These are phyloP conservation scores for Rhipidura dahli DNA, from an alignment of 2,113 vertebrate species.

Conservation along the genomic window DNA sequence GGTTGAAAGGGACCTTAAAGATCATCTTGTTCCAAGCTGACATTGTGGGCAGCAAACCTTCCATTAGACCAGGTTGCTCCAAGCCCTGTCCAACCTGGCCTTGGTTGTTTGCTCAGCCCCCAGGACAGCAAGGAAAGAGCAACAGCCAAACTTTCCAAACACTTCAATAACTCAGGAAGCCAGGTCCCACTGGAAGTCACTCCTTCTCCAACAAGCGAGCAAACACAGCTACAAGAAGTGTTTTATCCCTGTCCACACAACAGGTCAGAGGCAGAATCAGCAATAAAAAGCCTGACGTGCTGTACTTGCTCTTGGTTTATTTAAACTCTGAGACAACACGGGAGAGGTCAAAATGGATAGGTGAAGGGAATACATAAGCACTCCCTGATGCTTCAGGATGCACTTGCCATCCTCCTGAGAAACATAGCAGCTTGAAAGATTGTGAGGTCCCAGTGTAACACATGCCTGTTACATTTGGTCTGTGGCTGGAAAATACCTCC, in stretches of 20 bases:
- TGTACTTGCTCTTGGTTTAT: background rate
- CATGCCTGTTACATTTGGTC: conserved; percentile 5
- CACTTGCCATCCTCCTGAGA: background rate
- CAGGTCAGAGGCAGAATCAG: background rate
- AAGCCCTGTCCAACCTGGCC: background rate
- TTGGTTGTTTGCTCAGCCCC: background rate
- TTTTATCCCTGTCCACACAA: background rate
- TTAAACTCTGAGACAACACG: background rate
- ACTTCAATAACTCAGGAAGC: background rate
- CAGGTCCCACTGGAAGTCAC: background rate
- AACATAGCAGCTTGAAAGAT: background rate
- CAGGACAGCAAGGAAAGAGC: background rate
- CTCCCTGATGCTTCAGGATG: background rate
- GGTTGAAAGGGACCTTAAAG: background rate
- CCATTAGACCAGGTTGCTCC: background rate
- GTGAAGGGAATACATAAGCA: rapidly evolving
- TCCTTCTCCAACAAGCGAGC: background rate
- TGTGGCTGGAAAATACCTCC: conserved; percentile 30
- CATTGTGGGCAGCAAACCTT: background rate
- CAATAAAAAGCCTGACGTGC: background rate
- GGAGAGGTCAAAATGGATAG: background rate
- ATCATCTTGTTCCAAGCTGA: background rate
- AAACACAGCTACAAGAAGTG: background rate
- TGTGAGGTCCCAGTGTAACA: background rate
- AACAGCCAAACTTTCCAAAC: background rate